phyloP scores from a whole-genome alignment of 2,797 vertebrate species.

The Anabas testudineus region DNA sequence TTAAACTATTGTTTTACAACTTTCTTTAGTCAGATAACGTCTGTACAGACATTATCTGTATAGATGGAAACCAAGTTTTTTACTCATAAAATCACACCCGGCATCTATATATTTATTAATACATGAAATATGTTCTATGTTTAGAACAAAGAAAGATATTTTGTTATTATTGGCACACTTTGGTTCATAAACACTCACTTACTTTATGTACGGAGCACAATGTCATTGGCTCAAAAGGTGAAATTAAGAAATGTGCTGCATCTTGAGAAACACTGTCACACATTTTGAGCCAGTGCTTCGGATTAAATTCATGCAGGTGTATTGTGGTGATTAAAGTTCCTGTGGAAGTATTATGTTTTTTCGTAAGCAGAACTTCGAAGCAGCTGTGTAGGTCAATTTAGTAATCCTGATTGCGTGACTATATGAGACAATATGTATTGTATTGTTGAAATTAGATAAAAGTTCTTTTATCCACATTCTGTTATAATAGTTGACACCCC shows the following conservation, averaged over 20 bases:
- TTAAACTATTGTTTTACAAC: background rate
- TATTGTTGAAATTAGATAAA: background rate
- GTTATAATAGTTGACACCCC: background rate
- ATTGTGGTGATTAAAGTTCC: background rate
- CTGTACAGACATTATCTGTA: background rate
- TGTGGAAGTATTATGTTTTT: background rate
- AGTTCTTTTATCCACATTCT: background rate
- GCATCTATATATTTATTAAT: background rate
- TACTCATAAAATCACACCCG: background rate
- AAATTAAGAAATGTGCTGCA: background rate
- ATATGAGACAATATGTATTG: background rate
- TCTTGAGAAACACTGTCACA: background rate
- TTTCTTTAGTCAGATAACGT: too few relatives aligned
- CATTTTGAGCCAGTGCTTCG: background rate
- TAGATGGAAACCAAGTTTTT: constrained; percentile 8
- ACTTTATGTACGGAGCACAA: background rate
- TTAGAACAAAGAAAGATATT: background rate
- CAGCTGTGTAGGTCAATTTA: background rate
- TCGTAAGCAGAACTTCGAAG: background rate
- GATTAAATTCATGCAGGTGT: background rate
- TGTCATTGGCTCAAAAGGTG: background rate
- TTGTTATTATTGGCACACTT: background rate
- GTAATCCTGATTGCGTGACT: background rate
- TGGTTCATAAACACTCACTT: background rate
- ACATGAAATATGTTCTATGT: background rate